Evolutionary conservation across 1,140 invertebrate species (phyloP).

Genomic region (Carcinoscorpius rotundicauda): DNA sequence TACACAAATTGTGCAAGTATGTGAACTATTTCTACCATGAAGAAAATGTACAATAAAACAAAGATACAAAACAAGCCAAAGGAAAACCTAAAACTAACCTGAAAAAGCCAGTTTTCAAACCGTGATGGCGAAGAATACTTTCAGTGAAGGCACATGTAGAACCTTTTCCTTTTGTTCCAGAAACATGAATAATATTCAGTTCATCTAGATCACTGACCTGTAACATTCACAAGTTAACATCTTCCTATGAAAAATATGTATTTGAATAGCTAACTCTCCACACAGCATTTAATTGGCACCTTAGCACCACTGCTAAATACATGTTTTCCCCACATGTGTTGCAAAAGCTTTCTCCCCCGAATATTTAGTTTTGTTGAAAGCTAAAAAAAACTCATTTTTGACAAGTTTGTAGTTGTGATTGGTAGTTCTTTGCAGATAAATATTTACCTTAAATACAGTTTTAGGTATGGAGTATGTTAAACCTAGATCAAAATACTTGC

Average conservation of each 20-base stretch:
- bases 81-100: conserved; percentile 29
- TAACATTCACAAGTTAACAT: background rate
- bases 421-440: no score
- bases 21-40: no score
- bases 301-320: no score
- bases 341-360: conserved; percentile 1
- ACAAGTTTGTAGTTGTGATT: no score
- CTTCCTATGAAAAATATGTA: conserved; percentile 25
- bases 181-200: conserved; percentile 79
- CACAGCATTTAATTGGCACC: no score
- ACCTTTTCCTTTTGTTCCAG: conserved; percentile 87
- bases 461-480: no score
- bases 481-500: no score
- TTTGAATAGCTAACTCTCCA: no score
- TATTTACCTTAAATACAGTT: no score
- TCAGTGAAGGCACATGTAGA: conserved; percentile 91
- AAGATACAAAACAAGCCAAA: no score
- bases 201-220: conserved; percentile 32
- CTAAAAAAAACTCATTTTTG: background rate
- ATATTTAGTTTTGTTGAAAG: background rate
- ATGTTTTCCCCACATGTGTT: background rate
- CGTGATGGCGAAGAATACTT: conserved; percentile 69
- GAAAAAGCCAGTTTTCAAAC: conserved; percentile 85
- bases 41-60: no score
- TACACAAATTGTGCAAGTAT: no score